A percentile compares a stretch with the other conserved stretches of the same genome.
Evolutionary conservation across 1,140 invertebrate genomes (phyloP).

Genomic region (Saccostrea cuccullata): DNA sequence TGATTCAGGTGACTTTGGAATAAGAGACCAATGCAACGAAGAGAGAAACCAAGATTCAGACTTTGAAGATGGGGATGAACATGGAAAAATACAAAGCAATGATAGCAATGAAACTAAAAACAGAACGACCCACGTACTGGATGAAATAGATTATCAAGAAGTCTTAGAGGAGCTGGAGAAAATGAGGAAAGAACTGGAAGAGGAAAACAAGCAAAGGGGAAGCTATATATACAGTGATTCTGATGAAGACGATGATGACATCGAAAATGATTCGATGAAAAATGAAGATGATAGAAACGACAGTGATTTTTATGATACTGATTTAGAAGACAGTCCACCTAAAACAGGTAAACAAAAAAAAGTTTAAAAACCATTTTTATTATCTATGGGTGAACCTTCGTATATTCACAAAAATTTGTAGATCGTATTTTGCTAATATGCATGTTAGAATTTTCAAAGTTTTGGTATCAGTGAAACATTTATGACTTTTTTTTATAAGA

Average conservation of each 20-base stretch:
- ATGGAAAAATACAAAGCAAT: neutral
- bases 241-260: neutral
- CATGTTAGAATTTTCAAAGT: no score
- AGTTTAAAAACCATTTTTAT: neutral
- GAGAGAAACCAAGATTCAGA: no score
- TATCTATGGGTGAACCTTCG: no score
- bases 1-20: neutral
- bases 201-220: neutral
- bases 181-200: neutral
- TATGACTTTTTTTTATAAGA: no score
- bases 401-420: neutral
- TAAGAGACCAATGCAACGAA: neutral
- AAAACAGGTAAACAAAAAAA: neutral
- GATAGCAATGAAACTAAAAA: neutral
- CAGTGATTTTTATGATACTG: constrained; percentile 15
- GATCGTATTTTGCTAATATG: neutral
- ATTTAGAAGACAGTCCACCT: neutral
- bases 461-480: no score
- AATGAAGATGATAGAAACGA: neutral
- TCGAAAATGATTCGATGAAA: neutral
- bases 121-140: no score
- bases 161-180: neutral
- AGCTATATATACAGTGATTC: neutral
- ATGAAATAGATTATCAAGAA: neutral
- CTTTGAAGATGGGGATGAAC: neutral